These are phyloP conservation scores for Asteroscopus sphinx DNA, from an alignment of 2,888 invertebrate genomes.

Conservation along the genomic window DNA sequence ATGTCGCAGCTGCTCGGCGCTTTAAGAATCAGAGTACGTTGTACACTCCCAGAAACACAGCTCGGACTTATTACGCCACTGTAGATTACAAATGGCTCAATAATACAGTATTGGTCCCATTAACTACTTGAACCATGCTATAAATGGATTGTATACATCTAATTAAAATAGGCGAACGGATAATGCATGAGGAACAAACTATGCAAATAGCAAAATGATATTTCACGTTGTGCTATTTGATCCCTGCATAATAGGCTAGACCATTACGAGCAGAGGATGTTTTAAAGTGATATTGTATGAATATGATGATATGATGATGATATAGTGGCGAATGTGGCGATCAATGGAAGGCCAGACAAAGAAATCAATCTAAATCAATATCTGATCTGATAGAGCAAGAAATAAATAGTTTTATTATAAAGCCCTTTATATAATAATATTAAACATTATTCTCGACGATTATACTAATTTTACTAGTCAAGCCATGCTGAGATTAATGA, in stretches of 20 bases:
- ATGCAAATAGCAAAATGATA: conserved; percentile 7
- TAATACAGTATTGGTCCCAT: conserved; percentile 43
- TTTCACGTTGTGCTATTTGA: too few species aligned
- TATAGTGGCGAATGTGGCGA: too few species aligned
- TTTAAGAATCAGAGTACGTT: not conserved
- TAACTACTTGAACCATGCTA: conserved; percentile 34
- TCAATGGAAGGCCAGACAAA: too few species aligned
- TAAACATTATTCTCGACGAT: conserved; percentile 17
- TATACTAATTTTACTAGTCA: conserved; percentile 43
- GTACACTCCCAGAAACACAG: conserved; percentile 16
- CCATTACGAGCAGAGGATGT: not conserved
- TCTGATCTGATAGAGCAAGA: too few species aligned
- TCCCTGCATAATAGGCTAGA: not conserved
- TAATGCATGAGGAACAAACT: conserved; percentile 25
- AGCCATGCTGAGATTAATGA: conserved; percentile 57
- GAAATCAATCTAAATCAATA: too few species aligned
- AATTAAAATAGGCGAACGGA: conserved; percentile 28
- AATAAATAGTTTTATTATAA: too few species aligned
- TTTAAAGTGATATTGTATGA: conserved; percentile 9
- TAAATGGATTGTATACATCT: conserved; percentile 45
- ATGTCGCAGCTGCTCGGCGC: not conserved
- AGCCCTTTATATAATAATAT: conserved; percentile 6
- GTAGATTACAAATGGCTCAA: conserved; percentile 20
- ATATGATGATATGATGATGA: too few species aligned
- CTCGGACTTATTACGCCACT: conserved; percentile 1